Evolutionary conservation across 2,888 invertebrate species (phyloP).

Genomic region (Drosophila pseudotakahashii): DNA sequence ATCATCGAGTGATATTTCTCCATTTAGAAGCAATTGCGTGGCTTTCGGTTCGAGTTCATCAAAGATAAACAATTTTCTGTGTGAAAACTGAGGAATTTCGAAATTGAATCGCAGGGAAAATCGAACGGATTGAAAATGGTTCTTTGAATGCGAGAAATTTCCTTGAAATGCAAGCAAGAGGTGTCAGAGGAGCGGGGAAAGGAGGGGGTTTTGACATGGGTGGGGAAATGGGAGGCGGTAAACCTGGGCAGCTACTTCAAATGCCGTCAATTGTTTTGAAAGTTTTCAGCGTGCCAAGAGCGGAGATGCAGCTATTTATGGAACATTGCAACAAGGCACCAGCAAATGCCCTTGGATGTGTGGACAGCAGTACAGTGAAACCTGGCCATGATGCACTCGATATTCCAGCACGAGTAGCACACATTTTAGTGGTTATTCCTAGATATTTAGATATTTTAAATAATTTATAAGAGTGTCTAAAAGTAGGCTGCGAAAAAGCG

Average conservation of each 20-base stretch:
- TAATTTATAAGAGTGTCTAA: not conserved
- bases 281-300: constrained; percentile 42
- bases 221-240: not conserved
- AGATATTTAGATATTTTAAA: not conserved
- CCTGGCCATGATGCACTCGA: not conserved
- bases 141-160: constrained; percentile 18
- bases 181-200: not conserved
- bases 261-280: constrained; percentile 72
- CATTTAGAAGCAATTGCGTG: constrained; percentile 1
- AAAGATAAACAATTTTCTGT: constrained; percentile 17
- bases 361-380: constrained; percentile 19
- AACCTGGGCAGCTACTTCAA: constrained; percentile 60
- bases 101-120: constrained; percentile 10
- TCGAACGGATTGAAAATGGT: constrained; percentile 19
- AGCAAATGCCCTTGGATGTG: constrained; percentile 37
- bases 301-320: constrained; percentile 67
- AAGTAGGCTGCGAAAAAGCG: not conserved
- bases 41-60: not conserved
- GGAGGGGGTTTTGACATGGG: not conserved
- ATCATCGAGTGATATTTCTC: not conserved
- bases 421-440: too few species aligned
- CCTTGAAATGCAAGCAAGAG: constrained; percentile 8
- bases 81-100: constrained; percentile 25
- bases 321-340: constrained; percentile 48
- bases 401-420: not conserved